A percentile compares a stretch with the other conserved stretches of the same genome.
phyloP scores from a whole-genome alignment of 2,797 vertebrate genomes.

The Aythya fuligula region DNA sequence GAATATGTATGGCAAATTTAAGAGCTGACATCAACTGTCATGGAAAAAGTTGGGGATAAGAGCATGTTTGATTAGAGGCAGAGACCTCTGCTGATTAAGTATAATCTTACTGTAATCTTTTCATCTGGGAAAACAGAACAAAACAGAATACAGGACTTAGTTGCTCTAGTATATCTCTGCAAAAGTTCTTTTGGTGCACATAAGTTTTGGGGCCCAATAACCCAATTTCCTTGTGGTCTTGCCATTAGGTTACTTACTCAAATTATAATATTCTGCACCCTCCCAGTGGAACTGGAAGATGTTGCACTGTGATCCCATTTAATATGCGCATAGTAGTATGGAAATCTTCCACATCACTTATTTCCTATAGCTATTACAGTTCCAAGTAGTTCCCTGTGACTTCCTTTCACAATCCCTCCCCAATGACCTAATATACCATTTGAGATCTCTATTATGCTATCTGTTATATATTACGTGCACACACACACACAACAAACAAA shows the following conservation, averaged over 20 bases:
- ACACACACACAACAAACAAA: too few species aligned
- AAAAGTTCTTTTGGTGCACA: not conserved
- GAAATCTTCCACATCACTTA: not conserved
- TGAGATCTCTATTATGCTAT: not conserved
- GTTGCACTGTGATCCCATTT: not conserved
- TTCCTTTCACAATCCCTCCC: not conserved
- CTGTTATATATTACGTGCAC: not conserved
- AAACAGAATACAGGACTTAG: not conserved
- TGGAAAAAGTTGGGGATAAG: not conserved
- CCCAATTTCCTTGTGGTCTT: not conserved
- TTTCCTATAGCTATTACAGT: not conserved
- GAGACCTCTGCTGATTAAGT: not conserved
- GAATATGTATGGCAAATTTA: not conserved
- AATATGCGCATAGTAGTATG: not conserved
- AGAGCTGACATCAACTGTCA: not conserved
- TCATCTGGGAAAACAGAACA: not conserved
- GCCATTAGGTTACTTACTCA: not conserved
- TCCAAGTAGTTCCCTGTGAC: not conserved
- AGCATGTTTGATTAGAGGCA: not conserved
- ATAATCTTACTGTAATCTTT: not conserved
- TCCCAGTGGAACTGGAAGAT: not conserved
- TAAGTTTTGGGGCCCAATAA: not conserved
- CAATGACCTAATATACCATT: not conserved
- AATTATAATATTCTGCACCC: not conserved
- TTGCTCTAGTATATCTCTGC: not conserved